Conservation (phyloP, 2,888 invertebrate genomes). For the Cynaeus angustus region DNA sequence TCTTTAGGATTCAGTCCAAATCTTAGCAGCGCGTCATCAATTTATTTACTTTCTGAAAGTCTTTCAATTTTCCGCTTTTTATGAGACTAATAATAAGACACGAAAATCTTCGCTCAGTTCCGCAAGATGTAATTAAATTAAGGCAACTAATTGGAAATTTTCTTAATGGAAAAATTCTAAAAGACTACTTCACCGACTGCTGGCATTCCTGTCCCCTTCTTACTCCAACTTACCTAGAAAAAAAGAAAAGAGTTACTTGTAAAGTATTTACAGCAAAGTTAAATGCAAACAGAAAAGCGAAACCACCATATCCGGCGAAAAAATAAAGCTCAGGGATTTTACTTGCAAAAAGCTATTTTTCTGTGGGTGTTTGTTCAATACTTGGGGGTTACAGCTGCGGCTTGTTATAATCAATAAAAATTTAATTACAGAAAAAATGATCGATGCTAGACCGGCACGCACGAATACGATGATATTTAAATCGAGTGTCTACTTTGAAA, state of each 20-base stretch:
- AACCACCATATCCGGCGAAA: constrained; percentile 17
- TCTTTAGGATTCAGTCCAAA: constrained; percentile 37
- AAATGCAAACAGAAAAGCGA: constrained; percentile 22
- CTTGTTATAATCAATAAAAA: constrained; percentile 18
- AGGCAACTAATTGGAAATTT: constrained; percentile 9
- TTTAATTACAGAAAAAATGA: constrained; percentile 15
- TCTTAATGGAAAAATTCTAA: constrained; percentile 24
- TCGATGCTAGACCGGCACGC: background rate
- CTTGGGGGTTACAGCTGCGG: constrained; percentile 12
- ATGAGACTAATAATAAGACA: constrained; percentile 6
- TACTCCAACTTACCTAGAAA: constrained; percentile 37
- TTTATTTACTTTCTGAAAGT: background rate
- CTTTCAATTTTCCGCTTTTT: too few relatives aligned
- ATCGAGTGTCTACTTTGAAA: background rate
- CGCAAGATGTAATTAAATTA: constrained; percentile 2
- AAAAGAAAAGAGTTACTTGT: constrained; percentile 21
- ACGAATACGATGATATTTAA: background rate
- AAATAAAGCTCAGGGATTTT: constrained; percentile 16
- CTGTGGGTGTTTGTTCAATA: constrained; percentile 32
- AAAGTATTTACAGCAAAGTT: background rate
- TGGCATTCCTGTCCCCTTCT: background rate
- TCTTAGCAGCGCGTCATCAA: constrained; percentile 18
- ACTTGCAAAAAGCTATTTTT: constrained; percentile 6
- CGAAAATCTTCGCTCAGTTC: constrained; percentile 1
- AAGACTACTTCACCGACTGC: constrained; percentile 26